Base-by-base conservation (phyloP, 2,888 invertebrate genomes). In the Gymnosoma rotundatum region DNA sequence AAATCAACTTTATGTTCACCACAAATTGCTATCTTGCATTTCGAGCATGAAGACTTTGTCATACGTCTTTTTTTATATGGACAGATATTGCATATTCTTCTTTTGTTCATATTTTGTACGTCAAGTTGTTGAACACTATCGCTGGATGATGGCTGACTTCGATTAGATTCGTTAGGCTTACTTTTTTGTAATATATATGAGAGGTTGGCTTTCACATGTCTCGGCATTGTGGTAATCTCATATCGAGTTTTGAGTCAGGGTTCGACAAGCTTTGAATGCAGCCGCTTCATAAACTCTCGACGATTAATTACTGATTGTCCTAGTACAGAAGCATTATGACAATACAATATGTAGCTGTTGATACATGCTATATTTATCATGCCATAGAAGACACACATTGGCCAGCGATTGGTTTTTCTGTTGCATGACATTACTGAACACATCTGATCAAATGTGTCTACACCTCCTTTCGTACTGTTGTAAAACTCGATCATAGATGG, bases 401-500 rank as follows among this genome's bases (percentile, higher is more conserved):
- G 60, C 61, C 76, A 78, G 14, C 79, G 50, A 50, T 72, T 72
- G 14, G 79, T 72, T 63, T 78, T 78, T 69, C 78, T 48, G 69
- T 2, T 54, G 36, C 69, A 74, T 61, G 61, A 61, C 38, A 61
- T 48, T 9, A 21, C 72, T 60, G 45, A 42, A 7, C 50, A 66
- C 66, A 66, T 66, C 12, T 72, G 70, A 52, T 81, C 75, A n/a
- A 80, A 74, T 18, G 64, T 70, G 56, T 76, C 70, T 36, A 82
- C 70, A 36, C 76, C 69, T 9, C 78, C 83, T 63, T 83, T 83
- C n/a, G 78, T 78, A 38, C 64, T 38, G 21, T 78, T 83, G n/a
- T 83, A 83, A 52, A 78, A 78, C 50, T 73, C 73, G 10, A 78
- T 48, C 72, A 83, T 83, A 67, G 21, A 36, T 50, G 70, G 82